Base-by-base conservation (phyloP, 2,797 vertebrate species). In the Lemur catta region DNA sequence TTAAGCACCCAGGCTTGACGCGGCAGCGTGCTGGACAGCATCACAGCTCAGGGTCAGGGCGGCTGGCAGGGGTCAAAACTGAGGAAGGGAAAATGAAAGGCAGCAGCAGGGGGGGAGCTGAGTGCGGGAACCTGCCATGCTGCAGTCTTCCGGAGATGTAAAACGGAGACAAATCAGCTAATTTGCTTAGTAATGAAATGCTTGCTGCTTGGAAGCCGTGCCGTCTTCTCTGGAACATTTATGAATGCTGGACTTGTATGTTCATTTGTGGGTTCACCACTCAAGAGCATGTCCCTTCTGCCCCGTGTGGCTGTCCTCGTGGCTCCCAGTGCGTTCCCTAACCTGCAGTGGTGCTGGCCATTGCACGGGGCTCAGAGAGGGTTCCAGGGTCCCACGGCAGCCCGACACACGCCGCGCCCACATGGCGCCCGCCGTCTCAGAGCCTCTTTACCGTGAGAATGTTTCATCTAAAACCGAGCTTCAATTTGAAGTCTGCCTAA, bases 81-180 rank as follows among this genome's bases (percentile, higher is more conserved):
- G 28, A 93, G 91, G 52, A 93, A 89, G 63, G 75, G 76, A 80
- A 84, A 72, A 84, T 95, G 46, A 50, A 85, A 97, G 92, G 33
- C 50, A 89, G 91, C 82, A 89, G 57, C 33, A 57, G 55, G 11
- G n/a, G n/a, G 89, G 38, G 67, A 93, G 75, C 76, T 50, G 50
- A 59, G 55, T 12, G 10, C 55, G 65, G 93, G 88, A 95, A 95
- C 28, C 28, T 67, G 86, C 89, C 89, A 87, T 82, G 24, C 50
- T 26, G 46, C 3, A 43, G 85, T 55, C 46, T 67, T 91, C 55
- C 72, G 71, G 24, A 4, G 50, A 59, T 78, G 76, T 14, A 87
- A 92, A 84, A 86, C 69, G 65, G 28, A 89, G 94, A 78, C 78
- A 38, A 57, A 65, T 74, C 93, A 59, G 74, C 3, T 88, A 20